Conservation (phyloP, 2,113 vertebrate genomes). For the Coreoperca whiteheadi region DNA sequence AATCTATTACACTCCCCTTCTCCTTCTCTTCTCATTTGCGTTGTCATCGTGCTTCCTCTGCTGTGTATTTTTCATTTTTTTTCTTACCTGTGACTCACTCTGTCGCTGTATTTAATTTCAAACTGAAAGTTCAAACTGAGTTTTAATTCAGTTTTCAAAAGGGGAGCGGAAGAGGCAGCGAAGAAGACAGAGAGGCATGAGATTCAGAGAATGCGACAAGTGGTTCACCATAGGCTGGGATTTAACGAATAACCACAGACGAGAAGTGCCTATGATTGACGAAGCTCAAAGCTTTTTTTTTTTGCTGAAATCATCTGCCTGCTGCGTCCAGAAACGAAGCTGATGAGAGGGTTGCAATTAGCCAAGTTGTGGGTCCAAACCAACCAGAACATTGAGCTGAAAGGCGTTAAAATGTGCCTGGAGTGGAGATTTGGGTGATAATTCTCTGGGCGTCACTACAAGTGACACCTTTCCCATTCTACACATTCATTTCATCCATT, state of each 20-base stretch:
- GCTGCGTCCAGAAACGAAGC: too few relatives aligned
- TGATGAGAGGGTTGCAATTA: too few relatives aligned
- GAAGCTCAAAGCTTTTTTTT: too few relatives aligned
- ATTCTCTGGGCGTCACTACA: too few relatives aligned
- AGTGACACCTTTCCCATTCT: too few relatives aligned
- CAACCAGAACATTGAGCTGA: too few relatives aligned
- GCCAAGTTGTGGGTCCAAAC: too few relatives aligned
- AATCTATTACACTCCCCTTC: conserved; percentile 54
- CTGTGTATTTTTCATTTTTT: not conserved
- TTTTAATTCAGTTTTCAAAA: conserved; percentile 53
- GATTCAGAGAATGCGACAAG: not conserved
- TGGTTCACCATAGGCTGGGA: not conserved
- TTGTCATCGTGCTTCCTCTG: conserved; percentile 55
- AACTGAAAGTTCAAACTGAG: conserved; percentile 34
- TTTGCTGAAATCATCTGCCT: too few relatives aligned
- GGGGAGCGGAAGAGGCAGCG: too few relatives aligned
- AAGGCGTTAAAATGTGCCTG: too few relatives aligned
- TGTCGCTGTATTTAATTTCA: conserved; percentile 53
- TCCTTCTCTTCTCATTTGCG: conserved; percentile 46
- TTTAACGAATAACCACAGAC: not conserved
- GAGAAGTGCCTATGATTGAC: not conserved
- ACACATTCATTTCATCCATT: too few relatives aligned
- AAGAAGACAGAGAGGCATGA: not conserved
- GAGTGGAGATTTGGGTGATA: too few relatives aligned
- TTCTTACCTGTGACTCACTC: conserved; percentile 1